phyloP scores from a whole-genome alignment of 53 echinoderm and acorn worm genomes.

The Stichopus horrens region DNA sequence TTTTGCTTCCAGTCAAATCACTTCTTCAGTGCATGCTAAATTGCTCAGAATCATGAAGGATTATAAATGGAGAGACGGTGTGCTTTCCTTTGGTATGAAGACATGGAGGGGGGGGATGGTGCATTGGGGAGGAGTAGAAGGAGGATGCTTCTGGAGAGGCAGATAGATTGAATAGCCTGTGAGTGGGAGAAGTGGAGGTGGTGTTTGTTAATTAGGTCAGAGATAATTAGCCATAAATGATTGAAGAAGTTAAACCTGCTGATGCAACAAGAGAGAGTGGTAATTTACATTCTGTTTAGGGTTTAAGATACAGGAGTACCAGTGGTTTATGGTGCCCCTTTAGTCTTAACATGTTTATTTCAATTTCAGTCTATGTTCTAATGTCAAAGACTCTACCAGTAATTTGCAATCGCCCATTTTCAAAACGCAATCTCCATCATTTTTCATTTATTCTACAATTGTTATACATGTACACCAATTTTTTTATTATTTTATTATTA shows the following conservation, averaged over 20 bases:
- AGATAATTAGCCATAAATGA: slow-evolving; percentile 11
- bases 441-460: too few relatives aligned
- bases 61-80: background rate
- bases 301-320: too few relatives aligned
- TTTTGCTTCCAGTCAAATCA: background rate
- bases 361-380: too few relatives aligned
- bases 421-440: too few relatives aligned
- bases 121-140: background rate
- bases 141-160: background rate
- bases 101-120: background rate
- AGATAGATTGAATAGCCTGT: background rate
- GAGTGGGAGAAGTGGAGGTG: background rate
- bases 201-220: slow-evolving; percentile 15
- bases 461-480: too few relatives aligned
- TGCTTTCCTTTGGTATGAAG: background rate
- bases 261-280: background rate
- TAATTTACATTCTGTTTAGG: too few relatives aligned
- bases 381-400: too few relatives aligned
- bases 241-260: background rate
- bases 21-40: too few relatives aligned
- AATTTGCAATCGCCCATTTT: too few relatives aligned
- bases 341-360: too few relatives aligned
- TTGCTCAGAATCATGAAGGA: slow-evolving; percentile 15
- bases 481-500: too few relatives aligned
- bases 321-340: too few relatives aligned